Conservation (phyloP, 2,113 vertebrate genomes). For the Myrmecophaga tridactyla region DNA sequence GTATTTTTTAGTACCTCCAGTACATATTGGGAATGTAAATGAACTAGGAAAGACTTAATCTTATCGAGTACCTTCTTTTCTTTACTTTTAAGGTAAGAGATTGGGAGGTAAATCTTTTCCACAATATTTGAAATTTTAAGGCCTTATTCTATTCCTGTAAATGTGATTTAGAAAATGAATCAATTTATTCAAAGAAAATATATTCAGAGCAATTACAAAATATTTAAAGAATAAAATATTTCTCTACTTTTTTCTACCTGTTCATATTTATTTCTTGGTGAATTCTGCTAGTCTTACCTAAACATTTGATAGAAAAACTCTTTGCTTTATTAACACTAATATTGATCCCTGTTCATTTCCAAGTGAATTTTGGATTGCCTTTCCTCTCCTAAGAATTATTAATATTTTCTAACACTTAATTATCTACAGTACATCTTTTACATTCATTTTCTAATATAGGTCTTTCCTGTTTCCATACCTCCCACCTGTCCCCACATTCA, state of each 20-base stretch:
- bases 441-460: neutral
- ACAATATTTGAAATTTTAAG: neutral
- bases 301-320: neutral
- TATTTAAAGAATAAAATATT: neutral
- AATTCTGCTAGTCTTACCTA: too few species aligned
- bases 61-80: neutral
- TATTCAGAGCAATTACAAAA: neutral
- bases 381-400: neutral
- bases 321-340: neutral
- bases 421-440: neutral
- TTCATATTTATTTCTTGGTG: neutral
- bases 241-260: neutral
- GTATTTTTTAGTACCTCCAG: neutral
- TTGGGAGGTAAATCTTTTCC: too few species aligned
- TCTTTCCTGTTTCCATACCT: neutral
- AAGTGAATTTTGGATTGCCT: neutral
- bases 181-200: neutral
- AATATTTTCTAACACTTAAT: neutral
- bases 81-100: too few species aligned
- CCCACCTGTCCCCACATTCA: neutral
- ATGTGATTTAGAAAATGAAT: neutral
- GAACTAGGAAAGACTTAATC: neutral
- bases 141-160: neutral
- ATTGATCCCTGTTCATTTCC: neutral
- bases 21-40: neutral